Conservation (phyloP, 2,113 vertebrate genomes). For the Speoplatyrhinus poulsoni region DNA sequence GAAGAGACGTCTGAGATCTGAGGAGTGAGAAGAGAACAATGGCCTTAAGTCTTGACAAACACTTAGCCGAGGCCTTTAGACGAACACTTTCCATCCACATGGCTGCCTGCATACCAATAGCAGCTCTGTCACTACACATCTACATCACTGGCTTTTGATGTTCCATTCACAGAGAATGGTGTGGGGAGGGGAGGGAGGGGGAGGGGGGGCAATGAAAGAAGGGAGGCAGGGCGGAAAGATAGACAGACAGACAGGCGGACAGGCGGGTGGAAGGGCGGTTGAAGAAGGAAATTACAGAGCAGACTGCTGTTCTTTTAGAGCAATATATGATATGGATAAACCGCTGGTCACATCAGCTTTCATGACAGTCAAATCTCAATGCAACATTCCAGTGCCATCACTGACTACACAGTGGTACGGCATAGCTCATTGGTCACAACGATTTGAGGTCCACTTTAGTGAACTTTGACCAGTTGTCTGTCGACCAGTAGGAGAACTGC, state of each 20-base stretch:
- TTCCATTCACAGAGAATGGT: conserved; percentile 70
- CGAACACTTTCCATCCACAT: conserved; percentile 79
- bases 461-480: too few relatives aligned
- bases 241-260: background rate
- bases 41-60: conserved; percentile 81
- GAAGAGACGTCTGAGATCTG: conserved; percentile 76
- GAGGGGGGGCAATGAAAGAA: conserved; percentile 40
- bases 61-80: conserved; percentile 82
- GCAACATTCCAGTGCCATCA: too few relatives aligned
- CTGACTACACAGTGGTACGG: too few relatives aligned
- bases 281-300: background rate
- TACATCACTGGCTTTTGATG: conserved; percentile 80
- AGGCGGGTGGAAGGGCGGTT: background rate
- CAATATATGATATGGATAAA: too few relatives aligned
- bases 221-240: background rate
- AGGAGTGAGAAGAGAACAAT: conserved; percentile 77
- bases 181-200: conserved; percentile 37
- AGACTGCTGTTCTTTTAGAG: too few relatives aligned
- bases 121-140: conserved; percentile 79
- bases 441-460: too few relatives aligned
- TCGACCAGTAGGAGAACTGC: too few relatives aligned
- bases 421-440: too few relatives aligned
- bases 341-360: too few relatives aligned
- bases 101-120: conserved; percentile 83
- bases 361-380: too few relatives aligned